A percentile compares a stretch with the other conserved stretches of the same genome.
Conservation (phyloP, 2,888 invertebrate species). For the Caenorhabditis sp. region DNA sequence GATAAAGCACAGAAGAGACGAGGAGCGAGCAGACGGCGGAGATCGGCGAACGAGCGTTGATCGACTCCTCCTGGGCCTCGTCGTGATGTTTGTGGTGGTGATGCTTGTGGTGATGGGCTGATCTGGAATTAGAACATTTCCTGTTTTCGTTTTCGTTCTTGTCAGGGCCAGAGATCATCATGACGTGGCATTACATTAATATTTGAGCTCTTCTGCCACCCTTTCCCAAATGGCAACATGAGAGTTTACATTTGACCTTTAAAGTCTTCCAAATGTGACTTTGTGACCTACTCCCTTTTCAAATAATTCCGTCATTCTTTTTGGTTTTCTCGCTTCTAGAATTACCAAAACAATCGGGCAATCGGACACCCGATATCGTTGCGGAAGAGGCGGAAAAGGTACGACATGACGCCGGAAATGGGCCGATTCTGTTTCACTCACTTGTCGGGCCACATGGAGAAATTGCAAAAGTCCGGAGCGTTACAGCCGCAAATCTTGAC, state of each 20-base stretch:
- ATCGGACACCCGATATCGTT: slow-evolving; percentile 42
- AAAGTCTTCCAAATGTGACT: no score
- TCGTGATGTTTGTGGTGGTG: slow-evolving; percentile 48
- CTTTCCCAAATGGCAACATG: no score
- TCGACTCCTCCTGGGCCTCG: slow-evolving; percentile 27
- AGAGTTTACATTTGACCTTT: no score
- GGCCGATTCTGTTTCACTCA: slow-evolving; percentile 21
- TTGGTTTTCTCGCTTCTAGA: slow-evolving; percentile 39
- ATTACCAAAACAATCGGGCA: slow-evolving; percentile 36
- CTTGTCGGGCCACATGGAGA: slow-evolving; percentile 65
- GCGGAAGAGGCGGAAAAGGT: slow-evolving; percentile 6
- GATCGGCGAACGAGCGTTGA: slow-evolving; percentile 19
- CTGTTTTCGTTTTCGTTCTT: no score
- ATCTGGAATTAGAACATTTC: no score
- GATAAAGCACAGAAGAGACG: slow-evolving; percentile 16
- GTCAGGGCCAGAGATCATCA: no score
- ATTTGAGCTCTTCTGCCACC: no score
- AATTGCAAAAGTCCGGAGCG: slow-evolving; percentile 63
- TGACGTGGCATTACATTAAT: no score
- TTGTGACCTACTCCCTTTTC: slow-evolving; percentile 6
- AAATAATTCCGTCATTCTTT: slow-evolving; percentile 16
- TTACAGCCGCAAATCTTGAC: slow-evolving; percentile 65
- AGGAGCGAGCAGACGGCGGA: slow-evolving; percentile 19
- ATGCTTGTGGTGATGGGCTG: slow-evolving; percentile 38
- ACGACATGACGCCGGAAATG: background rate